Evolutionary conservation across 2,113 vertebrate genomes (phyloP).

Genomic region (Etheostoma cragini): DNA sequence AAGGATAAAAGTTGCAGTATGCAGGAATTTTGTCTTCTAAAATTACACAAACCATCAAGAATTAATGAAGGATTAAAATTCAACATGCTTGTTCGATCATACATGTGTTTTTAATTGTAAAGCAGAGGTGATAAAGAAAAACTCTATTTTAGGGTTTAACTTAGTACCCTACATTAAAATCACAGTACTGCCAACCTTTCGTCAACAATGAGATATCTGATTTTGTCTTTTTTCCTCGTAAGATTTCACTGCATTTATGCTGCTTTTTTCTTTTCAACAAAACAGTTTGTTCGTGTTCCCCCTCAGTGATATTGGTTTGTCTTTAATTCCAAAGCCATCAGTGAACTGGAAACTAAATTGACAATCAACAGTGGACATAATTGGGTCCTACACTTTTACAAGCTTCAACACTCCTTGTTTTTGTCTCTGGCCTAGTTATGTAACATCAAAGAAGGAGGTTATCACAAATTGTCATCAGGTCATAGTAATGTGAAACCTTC

Average conservation of each 20-base stretch:
- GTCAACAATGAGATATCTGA: background rate
- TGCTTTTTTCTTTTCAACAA: background rate
- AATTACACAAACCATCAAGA: background rate
- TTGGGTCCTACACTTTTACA: constrained; percentile 68
- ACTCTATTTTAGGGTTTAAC: too few relatives aligned
- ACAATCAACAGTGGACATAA: constrained; percentile 69
- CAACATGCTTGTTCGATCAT: background rate
- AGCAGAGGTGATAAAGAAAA: background rate
- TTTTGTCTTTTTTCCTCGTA: background rate
- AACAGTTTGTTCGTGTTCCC: constrained; percentile 20
- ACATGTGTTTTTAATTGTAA: background rate
- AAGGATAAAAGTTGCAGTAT: background rate
- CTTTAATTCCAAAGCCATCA: constrained; percentile 65
- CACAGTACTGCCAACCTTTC: background rate
- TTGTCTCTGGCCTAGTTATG: constrained; percentile 47
- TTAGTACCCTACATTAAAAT: background rate
- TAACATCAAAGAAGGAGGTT: constrained; percentile 42
- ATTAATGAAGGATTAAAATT: background rate
- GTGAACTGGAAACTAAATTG: constrained; percentile 57
- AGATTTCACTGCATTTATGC: background rate
- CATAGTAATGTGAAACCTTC: background rate
- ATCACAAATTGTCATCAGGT: constrained; percentile 25
- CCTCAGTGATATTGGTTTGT: constrained; percentile 59
- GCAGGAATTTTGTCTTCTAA: background rate
- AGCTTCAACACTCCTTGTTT: constrained; percentile 66